A percentile compares a stretch with the other conserved stretches of the same genome.
Evolutionary conservation across 1,140 invertebrate genomes (phyloP).

Genomic region (Sitophilus oryzae): DNA sequence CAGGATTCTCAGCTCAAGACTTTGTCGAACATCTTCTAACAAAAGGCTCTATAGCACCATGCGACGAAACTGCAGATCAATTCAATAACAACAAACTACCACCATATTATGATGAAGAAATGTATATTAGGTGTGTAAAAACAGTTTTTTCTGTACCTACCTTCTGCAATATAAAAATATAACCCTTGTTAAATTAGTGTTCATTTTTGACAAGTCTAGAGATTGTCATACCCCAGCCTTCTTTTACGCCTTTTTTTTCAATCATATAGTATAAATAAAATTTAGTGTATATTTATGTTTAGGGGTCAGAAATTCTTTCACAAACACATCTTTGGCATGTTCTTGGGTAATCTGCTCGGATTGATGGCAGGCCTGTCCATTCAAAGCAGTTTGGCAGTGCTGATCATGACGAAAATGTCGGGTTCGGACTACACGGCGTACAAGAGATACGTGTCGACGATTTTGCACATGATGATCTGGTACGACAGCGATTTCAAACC

Average conservation of each 20-base stretch:
- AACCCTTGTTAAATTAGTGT: too few species aligned
- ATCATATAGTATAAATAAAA: too few species aligned
- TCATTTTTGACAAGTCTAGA: too few species aligned
- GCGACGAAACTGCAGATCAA: conserved; percentile 27
- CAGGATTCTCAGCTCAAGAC: conserved; percentile 23
- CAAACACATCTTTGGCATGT: conserved; percentile 54
- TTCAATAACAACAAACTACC: conserved; percentile 44
- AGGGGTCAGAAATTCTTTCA: conserved; percentile 62
- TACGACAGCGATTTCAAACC: conserved; percentile 57
- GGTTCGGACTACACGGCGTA: conserved; percentile 59
- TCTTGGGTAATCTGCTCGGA: conserved; percentile 55
- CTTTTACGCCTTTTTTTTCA: too few species aligned
- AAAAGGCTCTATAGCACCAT: conserved; percentile 23
- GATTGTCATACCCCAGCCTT: too few species aligned
- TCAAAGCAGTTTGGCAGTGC: conserved; percentile 56
- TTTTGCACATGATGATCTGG: conserved; percentile 68
- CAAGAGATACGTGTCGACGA: conserved; percentile 66
- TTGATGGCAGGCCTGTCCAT: conserved; percentile 57
- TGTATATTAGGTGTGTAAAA: conserved; percentile 49
- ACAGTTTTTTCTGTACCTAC: not conserved
- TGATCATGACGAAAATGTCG: conserved; percentile 61
- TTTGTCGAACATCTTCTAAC: conserved; percentile 29
- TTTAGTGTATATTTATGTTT: too few species aligned
- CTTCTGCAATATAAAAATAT: not conserved
- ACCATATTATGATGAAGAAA: conserved; percentile 51